Conservation (phyloP, 2,113 vertebrate genomes). For the Takifugu flavidus region DNA sequence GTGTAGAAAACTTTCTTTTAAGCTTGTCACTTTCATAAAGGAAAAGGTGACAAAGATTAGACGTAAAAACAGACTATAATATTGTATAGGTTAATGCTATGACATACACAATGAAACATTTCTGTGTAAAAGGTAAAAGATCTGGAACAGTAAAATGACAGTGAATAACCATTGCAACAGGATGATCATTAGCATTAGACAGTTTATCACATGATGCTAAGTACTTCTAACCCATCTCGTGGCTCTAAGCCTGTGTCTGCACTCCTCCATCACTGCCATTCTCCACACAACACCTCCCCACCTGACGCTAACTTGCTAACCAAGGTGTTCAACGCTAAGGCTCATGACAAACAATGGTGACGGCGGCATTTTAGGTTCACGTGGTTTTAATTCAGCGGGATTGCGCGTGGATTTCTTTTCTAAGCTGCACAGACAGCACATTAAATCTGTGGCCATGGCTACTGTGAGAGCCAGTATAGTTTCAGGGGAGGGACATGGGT, state of each 20-base stretch:
- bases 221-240: slow-evolving; percentile 46
- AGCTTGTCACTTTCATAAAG: slow-evolving; percentile 80
- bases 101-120: slow-evolving; percentile 75
- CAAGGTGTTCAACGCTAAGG: slow-evolving; percentile 48
- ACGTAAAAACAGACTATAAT: slow-evolving; percentile 72
- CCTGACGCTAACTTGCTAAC: slow-evolving; percentile 46
- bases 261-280: slow-evolving; percentile 40
- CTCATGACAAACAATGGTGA: slow-evolving; percentile 63
- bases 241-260: slow-evolving; percentile 42
- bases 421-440: too few relatives aligned
- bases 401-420: too few relatives aligned
- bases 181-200: slow-evolving; percentile 73
- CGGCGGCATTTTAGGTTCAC: too few relatives aligned
- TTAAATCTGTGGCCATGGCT: too few relatives aligned
- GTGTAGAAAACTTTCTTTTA: slow-evolving; percentile 69
- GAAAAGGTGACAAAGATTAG: slow-evolving; percentile 79
- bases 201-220: slow-evolving; percentile 62
- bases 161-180: slow-evolving; percentile 71
- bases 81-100: slow-evolving; percentile 73
- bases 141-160: slow-evolving; percentile 69
- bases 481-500: too few relatives aligned
- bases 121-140: slow-evolving; percentile 65
- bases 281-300: slow-evolving; percentile 33
- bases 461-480: too few relatives aligned
- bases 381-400: too few relatives aligned